phyloP scores from a whole-genome alignment of 37 sponge, comb jelly and placozoan genomes.

The Ephydatia muelleri region DNA sequence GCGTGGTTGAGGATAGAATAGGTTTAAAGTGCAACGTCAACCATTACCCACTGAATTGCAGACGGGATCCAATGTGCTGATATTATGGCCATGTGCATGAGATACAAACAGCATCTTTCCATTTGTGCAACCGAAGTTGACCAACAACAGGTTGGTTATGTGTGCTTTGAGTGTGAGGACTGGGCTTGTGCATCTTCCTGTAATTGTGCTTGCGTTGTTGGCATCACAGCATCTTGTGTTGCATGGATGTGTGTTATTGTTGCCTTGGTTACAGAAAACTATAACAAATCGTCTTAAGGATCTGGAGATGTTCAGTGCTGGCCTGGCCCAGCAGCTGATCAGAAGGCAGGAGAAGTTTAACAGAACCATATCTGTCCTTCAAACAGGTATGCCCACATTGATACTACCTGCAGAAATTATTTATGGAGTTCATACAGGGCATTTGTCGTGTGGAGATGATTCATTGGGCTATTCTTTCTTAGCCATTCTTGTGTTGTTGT shows the following conservation, averaged over 20 bases:
- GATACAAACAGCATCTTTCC: neutral
- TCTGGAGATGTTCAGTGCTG: constrained; percentile 67
- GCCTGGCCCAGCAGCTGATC: constrained; percentile 54
- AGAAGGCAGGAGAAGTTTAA: constrained; percentile 51
- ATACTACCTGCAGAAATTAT: neutral
- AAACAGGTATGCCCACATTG: constrained; percentile 31
- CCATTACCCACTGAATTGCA: no score
- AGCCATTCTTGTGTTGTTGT: no score
- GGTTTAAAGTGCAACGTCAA: no score
- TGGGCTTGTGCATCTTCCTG: no score
- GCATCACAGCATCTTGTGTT: no score
- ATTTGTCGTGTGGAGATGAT: neutral
- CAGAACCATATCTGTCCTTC: constrained; percentile 20
- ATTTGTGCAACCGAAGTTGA: neutral
- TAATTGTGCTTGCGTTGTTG: no score
- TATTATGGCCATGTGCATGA: neutral
- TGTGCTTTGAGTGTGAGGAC: no score
- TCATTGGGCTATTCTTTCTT: neutral
- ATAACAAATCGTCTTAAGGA: constrained; percentile 62
- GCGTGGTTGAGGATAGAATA: no score
- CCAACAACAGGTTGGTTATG: neutral
- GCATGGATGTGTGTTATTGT: neutral
- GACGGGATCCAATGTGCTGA: neutral
- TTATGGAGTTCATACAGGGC: neutral
- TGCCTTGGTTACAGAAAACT: constrained; percentile 15